Conservation (phyloP, 1,140 invertebrate genomes). For the Zeugodacus cucurbitae region DNA sequence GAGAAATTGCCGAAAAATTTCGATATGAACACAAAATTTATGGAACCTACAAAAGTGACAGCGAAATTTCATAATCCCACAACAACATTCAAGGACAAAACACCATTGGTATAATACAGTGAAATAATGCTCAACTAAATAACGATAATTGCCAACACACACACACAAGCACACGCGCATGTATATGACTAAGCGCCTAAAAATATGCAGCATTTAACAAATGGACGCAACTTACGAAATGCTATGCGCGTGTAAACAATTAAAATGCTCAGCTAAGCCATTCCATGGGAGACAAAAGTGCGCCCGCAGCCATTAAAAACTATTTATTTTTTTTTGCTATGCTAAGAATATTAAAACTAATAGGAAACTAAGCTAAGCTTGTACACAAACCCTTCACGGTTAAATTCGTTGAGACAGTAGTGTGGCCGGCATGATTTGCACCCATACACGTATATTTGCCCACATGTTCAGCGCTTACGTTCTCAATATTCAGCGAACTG, state of each 20-base stretch:
- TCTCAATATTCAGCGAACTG: constrained; percentile 80
- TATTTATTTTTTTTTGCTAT: not conserved
- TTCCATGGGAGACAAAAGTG: not conserved
- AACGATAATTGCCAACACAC: not conserved
- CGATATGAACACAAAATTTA: not conserved
- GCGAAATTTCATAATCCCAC: not conserved
- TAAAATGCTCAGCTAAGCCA: not conserved
- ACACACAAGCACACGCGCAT: not conserved
- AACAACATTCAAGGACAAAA: constrained; percentile 27
- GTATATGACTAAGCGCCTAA: not conserved
- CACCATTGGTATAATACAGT: not conserved
- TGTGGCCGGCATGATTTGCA: constrained; percentile 80
- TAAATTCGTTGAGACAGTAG: constrained; percentile 69
- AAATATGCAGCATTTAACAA: not conserved
- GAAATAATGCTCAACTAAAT: constrained; percentile 7
- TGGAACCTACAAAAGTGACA: not conserved
- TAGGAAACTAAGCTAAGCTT: not conserved
- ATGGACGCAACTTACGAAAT: not conserved
- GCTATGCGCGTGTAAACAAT: not conserved
- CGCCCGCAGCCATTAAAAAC: constrained; percentile 5
- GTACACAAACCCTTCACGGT: constrained; percentile 70
- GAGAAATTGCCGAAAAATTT: not conserved
- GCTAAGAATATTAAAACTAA: not conserved
- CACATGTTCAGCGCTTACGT: constrained; percentile 74
- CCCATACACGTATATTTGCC: constrained; percentile 78